phyloP scores from a whole-genome alignment of 2,888 invertebrate genomes.

The Hyalella azteca region DNA sequence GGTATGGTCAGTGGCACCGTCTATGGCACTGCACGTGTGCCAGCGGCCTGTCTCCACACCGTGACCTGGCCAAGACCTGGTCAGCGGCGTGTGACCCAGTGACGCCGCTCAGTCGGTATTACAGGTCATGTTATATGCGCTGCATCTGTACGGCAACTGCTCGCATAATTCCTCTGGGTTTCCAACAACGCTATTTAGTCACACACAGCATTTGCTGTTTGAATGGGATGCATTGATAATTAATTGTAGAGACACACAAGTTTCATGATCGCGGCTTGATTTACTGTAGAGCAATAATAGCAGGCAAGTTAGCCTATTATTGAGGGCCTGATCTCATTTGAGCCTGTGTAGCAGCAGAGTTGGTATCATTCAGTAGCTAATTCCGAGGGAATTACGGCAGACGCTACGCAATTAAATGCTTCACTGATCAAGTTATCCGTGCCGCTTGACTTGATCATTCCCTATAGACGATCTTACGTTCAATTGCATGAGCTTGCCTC shows the following conservation, averaged over 20 bases:
- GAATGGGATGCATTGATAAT: no score
- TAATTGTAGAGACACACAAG: no score
- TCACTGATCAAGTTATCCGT: slow-evolving; percentile 13
- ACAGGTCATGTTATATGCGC: no score
- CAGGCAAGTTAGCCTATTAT: background rate
- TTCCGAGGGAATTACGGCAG: slow-evolving; percentile 17
- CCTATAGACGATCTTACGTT: slow-evolving; percentile 12
- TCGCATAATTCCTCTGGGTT: no score
- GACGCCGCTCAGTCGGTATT: no score
- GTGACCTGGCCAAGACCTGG: slow-evolving; percentile 2
- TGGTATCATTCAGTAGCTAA: background rate
- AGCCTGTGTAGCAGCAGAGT: slow-evolving; percentile 3
- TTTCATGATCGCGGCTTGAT: background rate
- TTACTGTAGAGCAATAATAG: background rate
- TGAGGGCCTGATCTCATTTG: slow-evolving; percentile 13
- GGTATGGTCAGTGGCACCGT: no score
- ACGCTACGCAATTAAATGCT: slow-evolving; percentile 21
- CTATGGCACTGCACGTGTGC: background rate
- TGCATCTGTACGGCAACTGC: no score
- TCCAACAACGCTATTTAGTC: no score
- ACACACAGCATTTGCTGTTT: no score
- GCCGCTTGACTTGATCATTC: slow-evolving; percentile 19
- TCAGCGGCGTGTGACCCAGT: no score
- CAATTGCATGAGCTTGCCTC: no score
- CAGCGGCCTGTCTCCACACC: background rate